These are phyloP conservation scores for Brachyptera risi DNA, from an alignment of 2,888 invertebrate species.

Conservation along the genomic window DNA sequence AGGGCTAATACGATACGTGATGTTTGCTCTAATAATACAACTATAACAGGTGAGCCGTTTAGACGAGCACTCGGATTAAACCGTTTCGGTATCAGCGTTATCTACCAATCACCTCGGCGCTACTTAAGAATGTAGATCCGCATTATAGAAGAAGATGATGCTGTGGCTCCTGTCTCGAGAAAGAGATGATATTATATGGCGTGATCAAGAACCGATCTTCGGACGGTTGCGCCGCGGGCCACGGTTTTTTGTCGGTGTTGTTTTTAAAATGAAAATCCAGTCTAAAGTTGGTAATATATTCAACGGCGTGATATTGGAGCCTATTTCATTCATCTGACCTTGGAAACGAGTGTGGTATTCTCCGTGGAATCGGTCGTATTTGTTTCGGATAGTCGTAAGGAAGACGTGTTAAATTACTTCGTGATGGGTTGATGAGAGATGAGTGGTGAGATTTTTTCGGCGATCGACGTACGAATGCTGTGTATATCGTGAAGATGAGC, in stretches of 20 bases:
- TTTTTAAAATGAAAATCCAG: constrained; percentile 17
- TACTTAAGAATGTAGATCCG: too few relatives aligned
- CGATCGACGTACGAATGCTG: too few relatives aligned
- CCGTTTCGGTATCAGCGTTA: constrained; percentile 1
- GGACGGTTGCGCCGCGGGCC: background rate
- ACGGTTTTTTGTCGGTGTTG: constrained; percentile 13
- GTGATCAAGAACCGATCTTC: background rate
- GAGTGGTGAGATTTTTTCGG: too few relatives aligned
- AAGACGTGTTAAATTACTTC: too few relatives aligned
- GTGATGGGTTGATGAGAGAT: background rate
- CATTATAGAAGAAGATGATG: background rate
- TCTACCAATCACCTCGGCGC: too few relatives aligned
- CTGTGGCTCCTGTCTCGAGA: background rate
- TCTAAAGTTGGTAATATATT: constrained; percentile 18
- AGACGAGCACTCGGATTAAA: background rate
- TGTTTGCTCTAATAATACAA: constrained; percentile 14
- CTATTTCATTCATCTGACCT: constrained; percentile 9
- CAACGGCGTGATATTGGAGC: constrained; percentile 7
- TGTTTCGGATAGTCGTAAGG: too few relatives aligned
- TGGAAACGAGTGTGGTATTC: too few relatives aligned
- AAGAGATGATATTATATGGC: background rate
- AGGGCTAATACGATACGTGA: constrained; percentile 10
- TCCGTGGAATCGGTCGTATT: constrained; percentile 1
- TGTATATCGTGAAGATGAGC: too few relatives aligned
- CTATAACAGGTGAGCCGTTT: background rate